Evolutionary conservation across 1,140 invertebrate species (phyloP), one percentile per base, ranked within the genome.

Genomic region (Drosophila neocordata): DNA sequence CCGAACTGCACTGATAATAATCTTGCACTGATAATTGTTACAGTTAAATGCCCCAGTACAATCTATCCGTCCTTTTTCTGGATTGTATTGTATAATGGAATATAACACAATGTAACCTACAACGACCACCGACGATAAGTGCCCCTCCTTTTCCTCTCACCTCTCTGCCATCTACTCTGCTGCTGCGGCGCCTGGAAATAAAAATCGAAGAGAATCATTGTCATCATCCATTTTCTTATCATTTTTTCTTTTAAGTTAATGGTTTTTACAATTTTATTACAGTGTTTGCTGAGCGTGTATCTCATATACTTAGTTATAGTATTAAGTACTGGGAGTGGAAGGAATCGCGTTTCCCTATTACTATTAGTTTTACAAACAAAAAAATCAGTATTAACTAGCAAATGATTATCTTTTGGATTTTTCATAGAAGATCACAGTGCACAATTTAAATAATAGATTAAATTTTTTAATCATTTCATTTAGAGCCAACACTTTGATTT

Each of bases 1-100:
- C 64, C 66, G 76, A 44, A 80, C 37, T 73, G 71, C 69, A 72
- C 64, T 83, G 82, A 87, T 88, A 79, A 83, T 84, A 82, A 78
- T 79, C 79, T 58, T 58, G 53, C 65, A 51, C 79, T 87, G 83
- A 87, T 87, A 83, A 89, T 88, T 82, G 72, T 53, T 57, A 52
- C 63, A 73, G 38, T 64, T 58, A 58, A 64, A 72, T 59, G 57
- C 71, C 63, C 63, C 55, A 64, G 69, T 20, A 44, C 48, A 41
- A n/a, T 27, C 34, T n/a, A 63, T 59, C 56, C 20, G 13, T 13
- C 52, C 37, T 11, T 7, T 12, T 11, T 38, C 37, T n/a, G 34
- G 60, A 56, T 85, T 85, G 81, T 79, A 75, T 87, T 31, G 27
- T 31, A 31, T 31, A 31, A 31, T 31, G 27, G 27, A 31, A 31